Evolutionary conservation across 1,140 invertebrate genomes (phyloP).

Genomic region (Drosophila quadrilineata): DNA sequence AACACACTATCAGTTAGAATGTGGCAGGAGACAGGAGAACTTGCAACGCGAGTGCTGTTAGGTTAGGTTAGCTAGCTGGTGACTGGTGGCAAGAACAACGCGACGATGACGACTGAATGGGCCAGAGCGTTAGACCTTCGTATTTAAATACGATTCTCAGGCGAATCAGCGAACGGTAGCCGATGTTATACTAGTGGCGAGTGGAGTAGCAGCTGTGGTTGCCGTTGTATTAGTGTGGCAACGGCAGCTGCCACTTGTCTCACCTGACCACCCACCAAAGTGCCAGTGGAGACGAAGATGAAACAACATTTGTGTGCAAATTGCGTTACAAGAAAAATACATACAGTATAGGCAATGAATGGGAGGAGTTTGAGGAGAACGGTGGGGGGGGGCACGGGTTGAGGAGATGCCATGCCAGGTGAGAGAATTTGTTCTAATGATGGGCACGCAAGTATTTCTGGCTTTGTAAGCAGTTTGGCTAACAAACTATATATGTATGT

Average conservation of each 20-base stretch:
- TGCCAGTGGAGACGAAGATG: conserved; percentile 61
- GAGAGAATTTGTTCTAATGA: conserved; percentile 80
- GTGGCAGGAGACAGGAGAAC: neutral
- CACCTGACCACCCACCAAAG: conserved; percentile 79
- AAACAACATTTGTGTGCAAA: conserved; percentile 75
- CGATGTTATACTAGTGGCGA: no score
- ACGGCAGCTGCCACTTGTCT: conserved; percentile 66
- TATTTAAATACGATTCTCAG: conserved; percentile 81
- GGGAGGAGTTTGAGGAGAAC: neutral
- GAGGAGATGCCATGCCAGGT: conserved; percentile 43
- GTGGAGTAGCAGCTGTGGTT: neutral
- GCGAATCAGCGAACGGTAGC: conserved; percentile 63
- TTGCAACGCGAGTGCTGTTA: conserved; percentile 1
- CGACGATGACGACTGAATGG: conserved; percentile 73
- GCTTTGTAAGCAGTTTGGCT: conserved; percentile 22
- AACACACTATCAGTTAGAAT: neutral
- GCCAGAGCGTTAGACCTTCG: conserved; percentile 72
- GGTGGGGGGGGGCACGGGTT: neutral
- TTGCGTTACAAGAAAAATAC: conserved; percentile 70
- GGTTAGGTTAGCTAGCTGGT: no score
- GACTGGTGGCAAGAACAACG: conserved; percentile 63
- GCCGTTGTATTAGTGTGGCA: conserved; percentile 19
- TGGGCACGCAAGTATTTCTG: conserved; percentile 63
- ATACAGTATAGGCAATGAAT: neutral
- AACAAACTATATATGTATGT: no score